These are phyloP conservation scores for Uria aalge DNA, from an alignment of 2,113 vertebrate genomes.

Conservation along the genomic window DNA sequence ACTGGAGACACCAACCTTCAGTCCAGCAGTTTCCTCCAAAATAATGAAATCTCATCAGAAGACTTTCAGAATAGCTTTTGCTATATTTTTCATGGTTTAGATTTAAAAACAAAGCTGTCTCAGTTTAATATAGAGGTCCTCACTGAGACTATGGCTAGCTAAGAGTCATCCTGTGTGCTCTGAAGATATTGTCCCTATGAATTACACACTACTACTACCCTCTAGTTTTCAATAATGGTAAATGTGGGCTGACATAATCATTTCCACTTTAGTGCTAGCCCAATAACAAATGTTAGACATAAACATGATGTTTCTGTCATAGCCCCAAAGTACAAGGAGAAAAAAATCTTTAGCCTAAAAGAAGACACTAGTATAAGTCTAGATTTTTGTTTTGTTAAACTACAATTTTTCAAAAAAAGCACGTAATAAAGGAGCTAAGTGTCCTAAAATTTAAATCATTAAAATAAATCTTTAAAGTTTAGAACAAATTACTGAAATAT, in stretches of 20 bases:
- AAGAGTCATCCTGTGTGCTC: background rate
- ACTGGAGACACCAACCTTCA: slow-evolving; percentile 96
- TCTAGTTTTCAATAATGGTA: background rate
- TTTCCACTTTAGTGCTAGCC: background rate
- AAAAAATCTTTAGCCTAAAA: background rate
- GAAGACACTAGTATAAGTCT: background rate
- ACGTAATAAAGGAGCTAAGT: background rate
- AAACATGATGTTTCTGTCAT: background rate
- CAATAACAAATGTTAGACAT: background rate
- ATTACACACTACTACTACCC: background rate
- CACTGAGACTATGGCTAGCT: background rate
- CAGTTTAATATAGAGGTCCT: background rate
- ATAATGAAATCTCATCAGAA: background rate
- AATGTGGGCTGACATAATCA: background rate
- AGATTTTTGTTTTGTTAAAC: background rate
- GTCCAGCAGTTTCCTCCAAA: slow-evolving; percentile 91
- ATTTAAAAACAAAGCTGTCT: background rate
- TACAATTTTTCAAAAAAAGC: fast-evolving
- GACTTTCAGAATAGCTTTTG: background rate
- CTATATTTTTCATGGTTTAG: background rate
- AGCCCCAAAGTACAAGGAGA: background rate
- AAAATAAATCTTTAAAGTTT: background rate
- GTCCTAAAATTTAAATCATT: background rate
- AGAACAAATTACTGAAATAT: background rate
- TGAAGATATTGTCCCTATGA: background rate